A percentile compares a stretch with the other conserved stretches of the same genome.
Evolutionary conservation across 2,888 invertebrate species (phyloP).

Genomic region (Idaea dimidiata): DNA sequence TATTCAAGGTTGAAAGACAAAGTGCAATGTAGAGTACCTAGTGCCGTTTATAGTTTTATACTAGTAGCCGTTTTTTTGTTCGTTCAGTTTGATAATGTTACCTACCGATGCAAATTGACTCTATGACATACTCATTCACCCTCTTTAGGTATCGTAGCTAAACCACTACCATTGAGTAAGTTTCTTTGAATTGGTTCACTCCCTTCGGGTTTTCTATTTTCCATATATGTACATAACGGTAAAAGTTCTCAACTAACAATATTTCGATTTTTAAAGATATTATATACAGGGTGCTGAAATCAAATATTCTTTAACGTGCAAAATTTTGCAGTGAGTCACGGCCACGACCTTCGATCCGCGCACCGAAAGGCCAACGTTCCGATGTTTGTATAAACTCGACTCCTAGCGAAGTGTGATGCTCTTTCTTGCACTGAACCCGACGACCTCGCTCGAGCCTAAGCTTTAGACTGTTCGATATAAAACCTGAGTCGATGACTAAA

Average conservation of each 20-base stretch:
- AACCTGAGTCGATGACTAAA: constrained; percentile 4
- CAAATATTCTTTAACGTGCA: constrained; percentile 1
- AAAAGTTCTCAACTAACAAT: too few relatives aligned
- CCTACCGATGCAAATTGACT: background rate
- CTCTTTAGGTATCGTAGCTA: too few relatives aligned
- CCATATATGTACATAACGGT: too few relatives aligned
- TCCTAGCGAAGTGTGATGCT: constrained; percentile 11
- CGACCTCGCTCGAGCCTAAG: constrained; percentile 44
- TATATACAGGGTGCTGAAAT: background rate
- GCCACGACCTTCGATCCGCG: constrained; percentile 41
- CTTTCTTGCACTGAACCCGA: constrained; percentile 36
- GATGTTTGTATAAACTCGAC: constrained; percentile 45
- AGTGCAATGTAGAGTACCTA: background rate
- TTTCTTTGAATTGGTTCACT: too few relatives aligned
- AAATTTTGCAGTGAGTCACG: constrained; percentile 36
- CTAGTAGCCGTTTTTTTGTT: background rate
- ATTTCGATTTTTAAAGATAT: too few relatives aligned
- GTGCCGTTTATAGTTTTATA: background rate
- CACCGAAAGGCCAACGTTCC: constrained; percentile 61
- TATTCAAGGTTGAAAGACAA: background rate
- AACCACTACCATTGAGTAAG: too few relatives aligned
- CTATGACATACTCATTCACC: background rate
- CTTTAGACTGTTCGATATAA: constrained; percentile 6
- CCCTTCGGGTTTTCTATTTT: too few relatives aligned
- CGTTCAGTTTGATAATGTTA: too few relatives aligned